Evolutionary conservation across 1,140 invertebrate species (phyloP).

Genomic region (Cydia splendana): DNA sequence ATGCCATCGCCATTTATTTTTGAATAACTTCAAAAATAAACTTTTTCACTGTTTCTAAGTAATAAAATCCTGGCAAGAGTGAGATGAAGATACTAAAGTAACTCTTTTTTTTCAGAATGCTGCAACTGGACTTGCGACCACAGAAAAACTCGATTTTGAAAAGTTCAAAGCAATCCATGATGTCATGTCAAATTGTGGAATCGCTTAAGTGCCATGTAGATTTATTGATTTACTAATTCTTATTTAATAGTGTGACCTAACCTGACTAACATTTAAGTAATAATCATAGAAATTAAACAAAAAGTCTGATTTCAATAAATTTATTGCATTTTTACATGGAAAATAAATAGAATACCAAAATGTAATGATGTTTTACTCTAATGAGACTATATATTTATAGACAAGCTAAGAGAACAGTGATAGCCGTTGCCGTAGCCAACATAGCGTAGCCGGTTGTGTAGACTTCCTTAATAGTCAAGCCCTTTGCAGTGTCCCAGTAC

Average conservation of each 20-base stretch:
- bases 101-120: slow-evolving; percentile 63
- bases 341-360: slow-evolving; percentile 61
- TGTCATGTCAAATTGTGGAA: slow-evolving; percentile 62
- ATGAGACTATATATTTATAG: slow-evolving; percentile 58
- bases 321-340: slow-evolving; percentile 44
- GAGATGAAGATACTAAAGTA: background rate
- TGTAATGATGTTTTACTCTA: slow-evolving; percentile 43
- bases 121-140: slow-evolving; percentile 67
- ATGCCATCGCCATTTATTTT: too few relatives aligned
- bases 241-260: slow-evolving; percentile 1
- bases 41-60: too few relatives aligned
- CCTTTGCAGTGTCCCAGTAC: slow-evolving; percentile 86
- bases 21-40: too few relatives aligned
- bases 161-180: slow-evolving; percentile 73
- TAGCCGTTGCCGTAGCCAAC: slow-evolving; percentile 70
- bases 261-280: slow-evolving; percentile 21
- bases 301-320: slow-evolving; percentile 40
- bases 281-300: slow-evolving; percentile 32
- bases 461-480: slow-evolving; percentile 85
- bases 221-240: background rate
- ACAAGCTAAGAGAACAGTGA: slow-evolving; percentile 64
- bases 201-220: slow-evolving; percentile 43
- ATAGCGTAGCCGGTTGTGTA: slow-evolving; percentile 85
- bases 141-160: slow-evolving; percentile 70
- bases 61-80: too few relatives aligned